Conservation (phyloP, 1,140 invertebrate species). For the Campoletis sonorensis region DNA sequence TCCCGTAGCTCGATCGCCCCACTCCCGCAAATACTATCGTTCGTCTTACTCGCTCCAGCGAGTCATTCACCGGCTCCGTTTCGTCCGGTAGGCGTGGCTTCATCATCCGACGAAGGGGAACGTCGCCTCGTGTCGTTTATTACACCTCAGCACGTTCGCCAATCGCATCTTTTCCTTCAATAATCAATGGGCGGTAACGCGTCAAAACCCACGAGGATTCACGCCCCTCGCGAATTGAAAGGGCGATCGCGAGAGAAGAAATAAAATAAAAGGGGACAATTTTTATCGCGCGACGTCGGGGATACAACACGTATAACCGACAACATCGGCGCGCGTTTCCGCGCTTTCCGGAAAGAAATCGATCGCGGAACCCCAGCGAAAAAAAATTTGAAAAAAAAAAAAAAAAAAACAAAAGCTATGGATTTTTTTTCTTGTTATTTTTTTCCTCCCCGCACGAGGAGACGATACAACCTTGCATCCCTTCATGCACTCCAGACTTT, state of each 20-base stretch:
- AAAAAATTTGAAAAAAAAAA: no score
- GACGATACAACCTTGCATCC: neutral
- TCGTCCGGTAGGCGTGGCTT: neutral
- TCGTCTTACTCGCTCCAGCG: neutral
- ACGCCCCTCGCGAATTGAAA: conserved; percentile 26
- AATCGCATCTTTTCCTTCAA: neutral
- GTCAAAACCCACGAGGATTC: neutral
- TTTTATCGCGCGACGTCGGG: conserved; percentile 14
- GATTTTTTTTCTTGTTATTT: neutral
- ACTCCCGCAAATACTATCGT: neutral
- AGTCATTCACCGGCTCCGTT: neutral
- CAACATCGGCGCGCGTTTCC: conserved; percentile 14
- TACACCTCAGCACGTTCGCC: neutral
- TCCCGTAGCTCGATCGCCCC: neutral
- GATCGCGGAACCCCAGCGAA: conserved; percentile 3
- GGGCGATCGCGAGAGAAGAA: neutral
- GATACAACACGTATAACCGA: neutral
- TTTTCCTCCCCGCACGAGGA: neutral
- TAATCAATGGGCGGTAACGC: conserved; percentile 24
- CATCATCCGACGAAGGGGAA: neutral
- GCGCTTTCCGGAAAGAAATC: conserved; percentile 33
- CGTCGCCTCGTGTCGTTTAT: neutral
- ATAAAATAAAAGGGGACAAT: conserved; percentile 8
- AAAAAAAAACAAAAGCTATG: neutral
- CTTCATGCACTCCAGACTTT: neutral